Evolutionary conservation across 2,888 invertebrate species (phyloP).

Genomic region (Melanophora roralis): DNA sequence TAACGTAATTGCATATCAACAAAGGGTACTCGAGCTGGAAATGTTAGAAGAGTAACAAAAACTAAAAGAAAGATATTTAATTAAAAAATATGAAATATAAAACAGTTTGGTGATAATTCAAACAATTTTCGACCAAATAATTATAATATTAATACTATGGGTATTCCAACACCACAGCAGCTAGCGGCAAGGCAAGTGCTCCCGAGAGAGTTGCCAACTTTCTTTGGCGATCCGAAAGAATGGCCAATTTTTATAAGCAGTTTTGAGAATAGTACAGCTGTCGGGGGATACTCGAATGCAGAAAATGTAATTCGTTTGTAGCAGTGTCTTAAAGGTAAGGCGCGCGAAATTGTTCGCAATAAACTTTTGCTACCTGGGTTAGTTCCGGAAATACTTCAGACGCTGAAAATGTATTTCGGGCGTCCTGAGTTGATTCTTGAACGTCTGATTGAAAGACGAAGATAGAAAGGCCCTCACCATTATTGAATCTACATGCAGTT

Average conservation of each 20-base stretch:
- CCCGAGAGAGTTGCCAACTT: background rate
- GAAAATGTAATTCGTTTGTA: slow-evolving; percentile 16
- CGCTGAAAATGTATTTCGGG: slow-evolving; percentile 11
- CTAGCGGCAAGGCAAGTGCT: slow-evolving; percentile 5
- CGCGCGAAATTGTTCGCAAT: background rate
- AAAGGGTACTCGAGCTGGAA: too few species aligned
- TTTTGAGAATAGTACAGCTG: slow-evolving; percentile 28
- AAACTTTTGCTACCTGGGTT: background rate
- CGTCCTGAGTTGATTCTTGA: too few species aligned
- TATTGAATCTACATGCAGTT: slow-evolving; percentile 46
- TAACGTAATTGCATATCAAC: too few species aligned
- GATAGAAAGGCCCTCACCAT: slow-evolving; percentile 18
- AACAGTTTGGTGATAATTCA: background rate
- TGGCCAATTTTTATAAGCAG: slow-evolving; percentile 29
- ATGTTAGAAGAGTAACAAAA: background rate
- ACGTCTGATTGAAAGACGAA: slow-evolving; percentile 30
- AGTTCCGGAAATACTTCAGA: slow-evolving; percentile 5
- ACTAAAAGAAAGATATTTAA: background rate
- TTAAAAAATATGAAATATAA: background rate
- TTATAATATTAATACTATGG: background rate
- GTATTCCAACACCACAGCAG: background rate
- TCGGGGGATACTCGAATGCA: slow-evolving; percentile 2
- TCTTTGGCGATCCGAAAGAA: slow-evolving; percentile 19
- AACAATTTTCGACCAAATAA: too few species aligned
- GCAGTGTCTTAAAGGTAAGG: slow-evolving; percentile 15